Conservation (phyloP, 2,113 vertebrate species). For the Cochlearius cochlearius region DNA sequence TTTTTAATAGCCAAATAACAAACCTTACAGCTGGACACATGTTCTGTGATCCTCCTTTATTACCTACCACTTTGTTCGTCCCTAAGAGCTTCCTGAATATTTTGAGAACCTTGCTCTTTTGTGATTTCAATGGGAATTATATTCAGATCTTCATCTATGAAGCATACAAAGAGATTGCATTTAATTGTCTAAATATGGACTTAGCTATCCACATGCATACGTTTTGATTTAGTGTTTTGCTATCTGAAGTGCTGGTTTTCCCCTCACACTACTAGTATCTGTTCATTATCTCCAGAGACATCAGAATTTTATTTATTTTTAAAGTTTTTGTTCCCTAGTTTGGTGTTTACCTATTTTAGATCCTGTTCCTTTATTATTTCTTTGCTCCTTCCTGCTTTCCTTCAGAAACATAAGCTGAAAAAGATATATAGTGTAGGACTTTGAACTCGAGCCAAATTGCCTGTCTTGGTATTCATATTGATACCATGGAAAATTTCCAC, state of each 20-base stretch:
- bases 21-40: neutral
- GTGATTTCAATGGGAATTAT: neutral
- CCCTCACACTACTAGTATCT: neutral
- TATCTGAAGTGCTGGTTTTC: neutral
- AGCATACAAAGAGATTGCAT: neutral
- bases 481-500: neutral
- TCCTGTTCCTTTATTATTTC: neutral
- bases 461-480: neutral
- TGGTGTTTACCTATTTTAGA: neutral
- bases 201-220: neutral
- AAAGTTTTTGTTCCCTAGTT: neutral
- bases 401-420: neutral
- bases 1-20: neutral
- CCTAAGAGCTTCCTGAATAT: neutral
- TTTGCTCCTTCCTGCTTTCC: neutral
- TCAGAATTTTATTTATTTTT: neutral
- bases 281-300: neutral
- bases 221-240: neutral
- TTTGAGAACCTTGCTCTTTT: neutral
- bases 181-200: neutral
- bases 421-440: neutral
- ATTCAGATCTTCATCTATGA: neutral
- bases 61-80: neutral
- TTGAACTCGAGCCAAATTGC: neutral
- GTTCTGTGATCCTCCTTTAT: neutral